Base-by-base conservation (phyloP, 1,140 invertebrate species). In the Procambarus clarkii region DNA sequence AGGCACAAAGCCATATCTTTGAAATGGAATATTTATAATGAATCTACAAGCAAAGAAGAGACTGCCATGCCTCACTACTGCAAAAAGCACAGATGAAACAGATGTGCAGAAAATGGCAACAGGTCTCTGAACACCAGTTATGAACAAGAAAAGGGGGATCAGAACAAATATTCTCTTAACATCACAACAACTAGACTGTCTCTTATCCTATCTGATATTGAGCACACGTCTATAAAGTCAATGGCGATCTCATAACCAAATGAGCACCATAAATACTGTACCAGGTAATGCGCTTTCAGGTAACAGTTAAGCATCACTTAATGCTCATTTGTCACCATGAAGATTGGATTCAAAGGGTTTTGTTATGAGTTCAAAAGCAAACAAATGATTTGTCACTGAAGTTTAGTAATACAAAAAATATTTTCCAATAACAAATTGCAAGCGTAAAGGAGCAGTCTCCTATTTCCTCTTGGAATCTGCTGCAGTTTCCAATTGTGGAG, bases 181-280 rank as follows among this genome's bases (percentile, higher is more conserved):
- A 91, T 85, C 89, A 91, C 89, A 91, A 85, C 89, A 91, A 91
- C 89, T 91, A 91, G 89, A 91, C 89, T 91, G 82, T 91, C 74
- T 91, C 89, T 91, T 91, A 91, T 78, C 89, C 89, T 91, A 85
- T 85, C 82, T 91, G 89, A 91, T 91, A 91, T 91, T 91, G 89
- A 91, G 89, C 89, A 91, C 89, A 91, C 76, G 76, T 85, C 89
- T 91, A 85, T 82, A 77, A 71, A 79, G 77, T 91, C 69, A 78
- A 34, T 80, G 89, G 89, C 86, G 89, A 91, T 50, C 77, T 91
- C 86, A 88, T 64, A 18, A 79, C 50, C 77, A 54, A 85, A 85
- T 91, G 89, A 91, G 81, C 89, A 91, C 89, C 89, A 85, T 85
- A 21, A 84, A 34, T 34, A 34, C 34, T 34, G 34, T 91, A 79